A percentile compares a stretch with the other conserved stretches of the same genome.
phyloP scores from a whole-genome alignment of 2,797 vertebrate species.

The Sebastes iracundus region DNA sequence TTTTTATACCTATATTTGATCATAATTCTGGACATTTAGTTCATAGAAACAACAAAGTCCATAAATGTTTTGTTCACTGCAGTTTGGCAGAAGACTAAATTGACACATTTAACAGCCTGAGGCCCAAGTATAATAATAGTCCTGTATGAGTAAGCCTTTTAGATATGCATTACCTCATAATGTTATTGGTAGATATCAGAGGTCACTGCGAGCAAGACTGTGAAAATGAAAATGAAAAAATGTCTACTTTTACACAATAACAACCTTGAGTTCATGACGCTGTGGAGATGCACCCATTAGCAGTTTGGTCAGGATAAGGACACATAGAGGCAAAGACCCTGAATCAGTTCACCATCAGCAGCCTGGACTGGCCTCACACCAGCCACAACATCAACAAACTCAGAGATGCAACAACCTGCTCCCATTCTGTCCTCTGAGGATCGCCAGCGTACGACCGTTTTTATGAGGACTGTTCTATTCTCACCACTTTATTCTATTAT shows the following conservation, averaged over 20 bases:
- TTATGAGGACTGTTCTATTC: constrained; percentile 32
- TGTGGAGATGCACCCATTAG: constrained; percentile 59
- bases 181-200: background rate
- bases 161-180: background rate
- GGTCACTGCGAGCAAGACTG: background rate
- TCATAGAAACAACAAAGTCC: background rate
- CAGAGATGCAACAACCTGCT: constrained; percentile 35
- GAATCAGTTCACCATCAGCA: constrained; percentile 29
- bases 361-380: constrained; percentile 29
- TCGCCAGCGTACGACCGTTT: constrained; percentile 14
- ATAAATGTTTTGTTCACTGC: background rate
- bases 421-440: constrained; percentile 27
- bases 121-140: background rate
- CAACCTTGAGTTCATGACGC: background rate
- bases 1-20: constrained; percentile 7
- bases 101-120: background rate
- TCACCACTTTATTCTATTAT: constrained; percentile 45
- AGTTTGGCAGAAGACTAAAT: background rate
- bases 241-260: constrained; percentile 19
- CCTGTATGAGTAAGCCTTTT: background rate
- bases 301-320: constrained; percentile 11
- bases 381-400: constrained; percentile 39
- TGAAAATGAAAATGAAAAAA: background rate
- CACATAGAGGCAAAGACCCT: constrained; percentile 16
- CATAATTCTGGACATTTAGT: background rate